phyloP scores from a whole-genome alignment of 2,113 vertebrate species.

The Glaucidium brasilianum region DNA sequence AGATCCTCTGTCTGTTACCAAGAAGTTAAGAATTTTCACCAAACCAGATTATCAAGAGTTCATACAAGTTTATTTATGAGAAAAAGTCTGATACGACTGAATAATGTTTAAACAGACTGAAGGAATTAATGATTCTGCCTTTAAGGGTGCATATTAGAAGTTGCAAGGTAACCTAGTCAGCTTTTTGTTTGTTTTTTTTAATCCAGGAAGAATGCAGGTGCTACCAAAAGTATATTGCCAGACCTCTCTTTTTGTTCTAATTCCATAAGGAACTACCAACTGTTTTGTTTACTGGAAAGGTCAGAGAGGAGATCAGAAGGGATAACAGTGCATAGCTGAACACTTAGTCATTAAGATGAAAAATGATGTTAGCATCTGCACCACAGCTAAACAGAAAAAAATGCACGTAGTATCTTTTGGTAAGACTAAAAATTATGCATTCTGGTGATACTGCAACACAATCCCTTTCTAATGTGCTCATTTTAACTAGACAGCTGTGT shows the following conservation, averaged over 20 bases:
- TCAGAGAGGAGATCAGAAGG: not conserved
- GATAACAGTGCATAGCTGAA: not conserved
- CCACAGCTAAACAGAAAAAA: not conserved
- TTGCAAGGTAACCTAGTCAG: not conserved
- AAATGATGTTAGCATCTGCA: not conserved
- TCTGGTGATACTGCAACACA: not conserved
- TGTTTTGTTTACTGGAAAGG: not conserved
- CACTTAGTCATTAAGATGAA: not conserved
- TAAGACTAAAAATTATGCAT: not conserved
- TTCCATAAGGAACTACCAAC: not conserved
- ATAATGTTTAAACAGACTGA: not conserved
- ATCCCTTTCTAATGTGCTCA: not conserved
- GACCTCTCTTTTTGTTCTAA: not conserved
- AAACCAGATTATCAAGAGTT: not conserved
- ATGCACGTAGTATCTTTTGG: accelerated
- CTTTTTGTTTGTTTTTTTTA: not conserved
- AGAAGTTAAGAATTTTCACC: not conserved
- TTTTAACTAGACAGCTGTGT: not conserved
- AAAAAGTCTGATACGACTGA: not conserved
- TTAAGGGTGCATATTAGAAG: not conserved
- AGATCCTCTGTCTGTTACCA: not conserved
- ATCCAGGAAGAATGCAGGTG: not conserved
- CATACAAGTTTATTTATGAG: not conserved
- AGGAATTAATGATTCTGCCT: not conserved
- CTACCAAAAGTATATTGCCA: not conserved